Evolutionary conservation across 2,888 invertebrate genomes (phyloP), one percentile per base, ranked within the genome.

Genomic region (Lasioglossum villosulum): DNA sequence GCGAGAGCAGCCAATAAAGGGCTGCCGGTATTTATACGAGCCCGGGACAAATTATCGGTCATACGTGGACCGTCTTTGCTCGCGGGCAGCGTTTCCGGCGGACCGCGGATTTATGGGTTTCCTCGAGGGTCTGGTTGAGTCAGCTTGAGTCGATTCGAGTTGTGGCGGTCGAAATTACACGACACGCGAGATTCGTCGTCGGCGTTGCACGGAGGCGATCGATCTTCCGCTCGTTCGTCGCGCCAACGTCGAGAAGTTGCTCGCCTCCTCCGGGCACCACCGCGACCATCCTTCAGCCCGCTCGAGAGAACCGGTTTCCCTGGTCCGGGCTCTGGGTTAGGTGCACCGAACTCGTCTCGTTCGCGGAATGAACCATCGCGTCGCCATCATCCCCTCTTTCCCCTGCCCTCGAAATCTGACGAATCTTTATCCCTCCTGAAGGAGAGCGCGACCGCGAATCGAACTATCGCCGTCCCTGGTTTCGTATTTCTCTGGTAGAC

Each of bases 261-360:
- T 87, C 70, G 80, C 77, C 81, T 77, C 78, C 76, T 88, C 78
- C 85, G 78, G 83, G 75, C 86, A 88, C 56, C 63, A 30, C 81
- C 88, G 88, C 87, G 86, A 89, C 80, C 23, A 87, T 90, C 87
- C 90, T 89, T 88, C 86, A 80, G 84, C 86, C 86, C 84, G 82
- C 86, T 81, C 71, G 30, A 16, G 78, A 88, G 87, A 91, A 92
- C 92, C 92, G 91, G 92, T 91, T 92, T 86, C 90, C 66, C 66
- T 48, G 76, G 79, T 80, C 76, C 81, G 85, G 78, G 80, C 70
- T 85, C 56, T 80, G 56, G 56, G 56, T 56, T 68, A 85, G 56
- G 84, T 83, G 84, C 86, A 81, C 86, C 75, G 87, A 90, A 86
- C 87, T 82, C 83, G 83, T 75, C 84, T 86, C 80, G 87, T 87